Conservation (phyloP, 92 coral and sea anemone species). For the Nematostella vectensis region DNA sequence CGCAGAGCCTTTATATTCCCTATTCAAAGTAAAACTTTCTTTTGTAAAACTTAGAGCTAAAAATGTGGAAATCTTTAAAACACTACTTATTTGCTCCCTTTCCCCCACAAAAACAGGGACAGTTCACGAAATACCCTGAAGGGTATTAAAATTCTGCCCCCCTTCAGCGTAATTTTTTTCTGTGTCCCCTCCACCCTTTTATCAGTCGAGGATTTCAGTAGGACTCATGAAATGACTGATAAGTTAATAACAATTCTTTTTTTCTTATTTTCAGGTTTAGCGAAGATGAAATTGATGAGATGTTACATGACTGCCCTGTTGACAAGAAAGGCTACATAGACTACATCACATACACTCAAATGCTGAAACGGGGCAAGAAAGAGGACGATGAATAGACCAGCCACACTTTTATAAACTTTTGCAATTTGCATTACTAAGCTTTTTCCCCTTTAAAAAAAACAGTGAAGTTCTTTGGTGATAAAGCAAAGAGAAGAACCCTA, state of each 20-base stretch:
- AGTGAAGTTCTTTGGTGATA: no score
- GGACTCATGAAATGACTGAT: neutral
- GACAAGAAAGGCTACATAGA: slow-evolving; percentile 80
- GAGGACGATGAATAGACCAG: slow-evolving; percentile 64
- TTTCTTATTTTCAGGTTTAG: slow-evolving; percentile 45
- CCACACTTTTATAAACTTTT: no score
- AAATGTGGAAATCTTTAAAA: no score
- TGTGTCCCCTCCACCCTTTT: no score
- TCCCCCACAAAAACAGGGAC: no score
- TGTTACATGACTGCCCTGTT: slow-evolving; percentile 92
- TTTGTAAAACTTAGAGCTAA: no score
- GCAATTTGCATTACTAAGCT: neutral
- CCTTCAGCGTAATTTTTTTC: no score
- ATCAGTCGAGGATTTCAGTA: no score
- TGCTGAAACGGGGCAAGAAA: slow-evolving; percentile 91
- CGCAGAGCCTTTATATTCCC: no score
- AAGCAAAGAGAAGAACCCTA: neutral
- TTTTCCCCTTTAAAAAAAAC: neutral
- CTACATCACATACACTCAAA: slow-evolving; percentile 83
- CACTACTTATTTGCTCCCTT: no score
- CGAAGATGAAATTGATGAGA: slow-evolving; percentile 86
- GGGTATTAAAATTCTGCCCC: neutral
- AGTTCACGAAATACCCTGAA: no score
- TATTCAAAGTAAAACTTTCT: no score
- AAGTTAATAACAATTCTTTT: neutral